Evolutionary conservation across 2,888 invertebrate species (phyloP).

Genomic region (Deilephila elpenor): DNA sequence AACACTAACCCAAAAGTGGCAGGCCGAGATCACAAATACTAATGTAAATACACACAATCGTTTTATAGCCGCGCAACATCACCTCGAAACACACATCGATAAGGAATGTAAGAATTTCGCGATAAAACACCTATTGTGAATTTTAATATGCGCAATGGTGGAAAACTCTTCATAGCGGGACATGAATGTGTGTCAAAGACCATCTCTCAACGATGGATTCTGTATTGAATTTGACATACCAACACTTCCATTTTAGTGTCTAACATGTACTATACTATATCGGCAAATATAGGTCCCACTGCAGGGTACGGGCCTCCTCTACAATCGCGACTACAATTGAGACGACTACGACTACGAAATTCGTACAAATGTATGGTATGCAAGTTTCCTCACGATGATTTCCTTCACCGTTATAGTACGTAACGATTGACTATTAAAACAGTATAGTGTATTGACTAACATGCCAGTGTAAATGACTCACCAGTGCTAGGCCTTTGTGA

Average conservation of each 20-base stretch:
- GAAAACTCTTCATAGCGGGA: no score
- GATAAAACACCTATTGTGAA: slow-evolving; percentile 47
- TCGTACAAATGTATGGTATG: no score
- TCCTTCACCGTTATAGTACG: neutral
- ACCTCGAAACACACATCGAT: slow-evolving; percentile 67
- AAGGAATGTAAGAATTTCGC: slow-evolving; percentile 55
- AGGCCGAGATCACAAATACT: slow-evolving; percentile 2
- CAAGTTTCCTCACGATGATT: neutral
- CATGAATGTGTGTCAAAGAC: no score
- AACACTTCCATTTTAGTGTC: no score
- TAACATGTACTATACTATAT: neutral
- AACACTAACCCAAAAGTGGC: slow-evolving; percentile 21
- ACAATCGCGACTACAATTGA: no score
- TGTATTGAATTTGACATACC: no score
- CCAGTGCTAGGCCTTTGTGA: slow-evolving; percentile 89
- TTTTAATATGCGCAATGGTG: neutral
- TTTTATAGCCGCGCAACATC: slow-evolving; percentile 38
- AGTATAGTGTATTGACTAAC: neutral
- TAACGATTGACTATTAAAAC: no score
- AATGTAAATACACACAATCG: slow-evolving; percentile 14
- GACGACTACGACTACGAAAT: no score
- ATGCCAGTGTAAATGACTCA: slow-evolving; percentile 57
- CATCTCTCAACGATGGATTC: no score
- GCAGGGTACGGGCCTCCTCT: no score
- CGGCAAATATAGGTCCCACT: no score